Evolutionary conservation across 2,797 vertebrate species (phyloP).

Genomic region (Megaceryle alcyon): DNA sequence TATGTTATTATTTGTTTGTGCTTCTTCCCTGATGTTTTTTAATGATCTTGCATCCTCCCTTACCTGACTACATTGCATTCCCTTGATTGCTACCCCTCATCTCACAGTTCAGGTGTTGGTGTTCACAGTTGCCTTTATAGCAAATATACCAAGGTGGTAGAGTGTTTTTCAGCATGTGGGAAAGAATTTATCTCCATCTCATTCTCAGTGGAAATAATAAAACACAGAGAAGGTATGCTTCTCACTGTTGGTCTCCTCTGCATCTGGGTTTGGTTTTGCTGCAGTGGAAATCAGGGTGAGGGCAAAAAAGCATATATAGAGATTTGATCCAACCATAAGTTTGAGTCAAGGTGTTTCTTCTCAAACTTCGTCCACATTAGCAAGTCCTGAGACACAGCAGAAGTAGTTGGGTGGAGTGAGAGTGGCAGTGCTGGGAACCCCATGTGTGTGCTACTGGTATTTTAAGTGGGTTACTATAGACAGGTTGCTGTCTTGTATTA

Average conservation of each 20-base stretch:
- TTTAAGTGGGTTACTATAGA: neutral
- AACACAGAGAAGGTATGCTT: no score
- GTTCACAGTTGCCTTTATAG: neutral
- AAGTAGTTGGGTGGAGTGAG: neutral
- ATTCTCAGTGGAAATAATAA: neutral
- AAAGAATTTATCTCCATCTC: neutral
- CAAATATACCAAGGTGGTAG: neutral
- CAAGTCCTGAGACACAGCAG: neutral
- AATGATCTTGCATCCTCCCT: neutral
- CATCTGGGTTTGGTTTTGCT: neutral
- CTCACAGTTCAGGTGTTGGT: neutral
- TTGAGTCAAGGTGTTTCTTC: neutral
- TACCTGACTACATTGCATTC: neutral
- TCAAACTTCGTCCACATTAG: neutral
- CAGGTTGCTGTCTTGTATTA: neutral
- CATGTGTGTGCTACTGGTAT: no score
- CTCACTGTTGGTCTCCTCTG: neutral
- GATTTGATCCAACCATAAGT: neutral
- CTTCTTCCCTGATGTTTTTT: neutral
- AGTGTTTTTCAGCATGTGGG: neutral
- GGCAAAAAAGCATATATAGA: neutral
- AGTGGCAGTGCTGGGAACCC: neutral
- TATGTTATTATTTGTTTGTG: neutral
- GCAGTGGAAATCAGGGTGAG: neutral
- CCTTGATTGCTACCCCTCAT: neutral